These are phyloP conservation scores for Ploceus nigricollis DNA, from an alignment of 2,113 vertebrate species.

Conservation along the genomic window DNA sequence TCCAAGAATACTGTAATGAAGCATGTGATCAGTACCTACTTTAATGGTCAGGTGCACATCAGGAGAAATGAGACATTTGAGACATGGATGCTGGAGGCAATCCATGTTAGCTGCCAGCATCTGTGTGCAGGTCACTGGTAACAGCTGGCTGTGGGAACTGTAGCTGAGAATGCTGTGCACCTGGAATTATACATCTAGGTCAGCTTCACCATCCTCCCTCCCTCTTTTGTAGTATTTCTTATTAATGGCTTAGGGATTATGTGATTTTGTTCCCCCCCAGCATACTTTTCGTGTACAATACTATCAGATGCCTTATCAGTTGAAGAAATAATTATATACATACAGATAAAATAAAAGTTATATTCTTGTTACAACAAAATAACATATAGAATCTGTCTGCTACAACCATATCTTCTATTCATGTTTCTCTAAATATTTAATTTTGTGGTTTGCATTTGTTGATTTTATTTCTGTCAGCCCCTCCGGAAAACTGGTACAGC, in stretches of 20 bases:
- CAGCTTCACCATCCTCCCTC: neutral
- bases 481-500: neutral
- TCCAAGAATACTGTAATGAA: neutral
- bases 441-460: neutral
- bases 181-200: neutral
- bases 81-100: accelerated
- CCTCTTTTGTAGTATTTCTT: neutral
- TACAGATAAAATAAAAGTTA: neutral
- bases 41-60: neutral
- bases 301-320: neutral
- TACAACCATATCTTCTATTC: neutral
- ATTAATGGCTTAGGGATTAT: neutral
- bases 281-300: neutral
- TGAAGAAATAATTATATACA: neutral
- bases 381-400: neutral
- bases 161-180: neutral
- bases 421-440: neutral
- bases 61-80: neutral
- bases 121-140: neutral
- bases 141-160: neutral
- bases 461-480: neutral
- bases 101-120: neutral
- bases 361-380: neutral
- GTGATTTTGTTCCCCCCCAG: neutral
- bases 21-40: neutral